Evolutionary conservation across 2,113 vertebrate genomes (phyloP), one percentile per base, ranked within the genome.

Genomic region (Tetraodon nigroviridis): DNA sequence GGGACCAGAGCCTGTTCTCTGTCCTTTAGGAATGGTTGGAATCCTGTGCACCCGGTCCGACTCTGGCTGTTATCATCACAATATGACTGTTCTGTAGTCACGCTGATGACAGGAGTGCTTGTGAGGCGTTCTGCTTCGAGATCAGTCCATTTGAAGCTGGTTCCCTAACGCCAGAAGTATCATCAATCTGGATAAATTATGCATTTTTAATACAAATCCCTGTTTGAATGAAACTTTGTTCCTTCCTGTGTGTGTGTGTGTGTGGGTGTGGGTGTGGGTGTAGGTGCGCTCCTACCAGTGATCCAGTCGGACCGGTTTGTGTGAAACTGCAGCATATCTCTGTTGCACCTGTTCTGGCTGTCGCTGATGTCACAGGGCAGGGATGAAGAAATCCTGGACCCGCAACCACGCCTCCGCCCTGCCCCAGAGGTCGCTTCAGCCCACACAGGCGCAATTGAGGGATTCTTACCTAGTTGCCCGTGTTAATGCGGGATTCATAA

Each of bases 281-380:
- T 32, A 1, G 1, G 29, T 32, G 29, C 13, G 16, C 44, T 46
- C 13, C 51, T 20, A 55, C 18, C 15, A 58, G 32, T 6, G 64
- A 81, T 83, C 91, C 72, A 13, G 79, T 86, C 54, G 42, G 78
- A 84, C 79, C 45, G 81, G 90, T 93, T 90, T 46, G 41, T 48
- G 56, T 71, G 89, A 82, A 88, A 92, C 90, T 84, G 55, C 50
- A 17, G 69, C 78, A 82, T 78, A 65, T 56, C 51, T 73, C 3
- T 5, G 20, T 52, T 71, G 60, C 79, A 86, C 78, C 81, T 83
- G 44, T 81, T 78, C 69, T 42, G 73, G 78, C 64, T 18, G 48
- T 42, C 0, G 51, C 56, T 10, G 7, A 52, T 29, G 37, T 55
- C 58, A 47, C 13, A 42, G 56, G 58, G 46, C 5, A n/a, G 52